Conservation (phyloP, 2,113 vertebrate species). For the Etheostoma cragini region DNA sequence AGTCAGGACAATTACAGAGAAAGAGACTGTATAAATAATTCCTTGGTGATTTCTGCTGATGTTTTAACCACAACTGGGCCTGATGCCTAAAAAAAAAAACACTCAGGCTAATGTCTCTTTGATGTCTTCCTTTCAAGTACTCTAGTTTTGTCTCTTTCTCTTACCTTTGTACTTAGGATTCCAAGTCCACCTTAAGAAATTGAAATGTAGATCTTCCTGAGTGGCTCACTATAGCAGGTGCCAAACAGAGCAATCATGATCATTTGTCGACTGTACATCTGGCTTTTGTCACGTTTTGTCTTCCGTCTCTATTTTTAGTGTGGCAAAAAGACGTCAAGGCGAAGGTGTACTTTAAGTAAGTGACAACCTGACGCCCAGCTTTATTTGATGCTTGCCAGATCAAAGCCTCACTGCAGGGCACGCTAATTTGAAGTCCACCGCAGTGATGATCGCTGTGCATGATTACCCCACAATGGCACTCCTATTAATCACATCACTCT, state of each 20-base stretch:
- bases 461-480: conserved; percentile 85
- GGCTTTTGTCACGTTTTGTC: conserved; percentile 78
- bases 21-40: conserved; percentile 40
- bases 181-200: conserved; percentile 67
- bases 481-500: conserved; percentile 86
- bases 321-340: conserved; percentile 76
- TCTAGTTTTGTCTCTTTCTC: conserved; percentile 34
- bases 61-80: conserved; percentile 44
- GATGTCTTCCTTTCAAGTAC: conserved; percentile 69
- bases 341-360: conserved; percentile 83
- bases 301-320: conserved; percentile 75
- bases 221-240: conserved; percentile 65
- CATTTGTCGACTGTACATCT: conserved; percentile 69
- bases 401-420: conserved; percentile 80
- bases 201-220: conserved; percentile 63
- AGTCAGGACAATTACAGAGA: conserved; percentile 37
- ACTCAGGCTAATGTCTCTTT: conserved; percentile 69
- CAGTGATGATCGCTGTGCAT: conserved; percentile 83
- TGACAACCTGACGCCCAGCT: conserved; percentile 82
- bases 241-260: conserved; percentile 64
- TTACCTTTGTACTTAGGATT: conserved; percentile 29
- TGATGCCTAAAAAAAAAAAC: conserved; percentile 62
- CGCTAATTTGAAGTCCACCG: conserved; percentile 84
- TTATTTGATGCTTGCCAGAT: conserved; percentile 83
- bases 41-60: conserved; percentile 49